Base-by-base conservation (phyloP, 2,888 invertebrate genomes). In the Clanis bilineata region DNA sequence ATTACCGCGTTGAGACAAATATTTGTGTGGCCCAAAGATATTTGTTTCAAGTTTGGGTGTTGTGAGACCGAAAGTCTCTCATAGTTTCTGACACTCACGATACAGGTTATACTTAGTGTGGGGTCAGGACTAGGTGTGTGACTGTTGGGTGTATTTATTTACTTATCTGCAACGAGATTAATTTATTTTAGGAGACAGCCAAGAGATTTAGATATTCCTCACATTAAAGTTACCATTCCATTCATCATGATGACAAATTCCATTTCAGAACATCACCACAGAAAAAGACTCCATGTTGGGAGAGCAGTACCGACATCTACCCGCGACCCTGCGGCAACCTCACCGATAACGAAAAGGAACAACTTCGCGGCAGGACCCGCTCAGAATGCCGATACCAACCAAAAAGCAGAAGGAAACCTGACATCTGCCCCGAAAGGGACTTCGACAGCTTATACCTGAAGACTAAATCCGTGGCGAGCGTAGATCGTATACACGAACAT, bases 291-390 rank as follows among this genome's bases (percentile, higher is more conserved):
- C 96, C 94, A 0, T 96, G 96, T 74, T 96, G 97, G 96, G 96
- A 96, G 75, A 95, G 95, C 70, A 95, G 95, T 70, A 95, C 95
- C 0, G 96, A 96, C 80, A 94, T 96, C 60, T 96, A 96, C 79
- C 96, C 96, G 1, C 94, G 94, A 57, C 96, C 96, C 0, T 94
- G 96, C 65, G 96, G 96, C 15, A 97, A 96, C 80, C 94, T 96
- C 87, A 96, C 96, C 0, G 96, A 97, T 81, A 95, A 94, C 7
- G 96, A 96, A 76, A 96, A 96, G 74, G 94, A 94, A 67, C 93
- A 94, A 6, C 74, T 94, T 9, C 90, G 94, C 1, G 93, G 93
- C 0, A 93, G 95, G 61, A 94, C 95, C 0, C 94, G 94, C 45
- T 96, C 96, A 0, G 96, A 96, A 75, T 94, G 94, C 61, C 94